These are phyloP conservation scores for Dicyema japonicum DNA, from an alignment of 1,140 invertebrate genomes.

Conservation along the genomic window DNA sequence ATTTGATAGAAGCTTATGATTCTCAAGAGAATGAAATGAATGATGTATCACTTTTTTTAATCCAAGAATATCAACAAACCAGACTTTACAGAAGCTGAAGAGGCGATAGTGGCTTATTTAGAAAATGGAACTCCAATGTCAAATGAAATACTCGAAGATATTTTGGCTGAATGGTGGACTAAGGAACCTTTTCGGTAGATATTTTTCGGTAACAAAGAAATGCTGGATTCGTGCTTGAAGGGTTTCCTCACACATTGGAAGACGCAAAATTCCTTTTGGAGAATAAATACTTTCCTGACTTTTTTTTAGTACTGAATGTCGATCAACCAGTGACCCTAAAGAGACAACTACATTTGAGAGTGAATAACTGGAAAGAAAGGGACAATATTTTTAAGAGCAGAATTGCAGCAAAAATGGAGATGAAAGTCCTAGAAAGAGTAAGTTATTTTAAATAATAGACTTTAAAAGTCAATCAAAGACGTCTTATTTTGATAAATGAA, in stretches of 20 bases:
- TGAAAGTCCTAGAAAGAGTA: too few species aligned
- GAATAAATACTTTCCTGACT: constrained; percentile 14
- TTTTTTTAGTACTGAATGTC: constrained; percentile 10
- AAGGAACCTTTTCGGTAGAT: constrained; percentile 18
- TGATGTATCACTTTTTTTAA: neutral
- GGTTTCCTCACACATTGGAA: constrained; percentile 15
- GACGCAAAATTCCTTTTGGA: constrained; percentile 13
- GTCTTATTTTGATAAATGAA: too few species aligned
- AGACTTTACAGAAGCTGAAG: constrained; percentile 17
- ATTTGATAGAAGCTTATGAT: neutral
- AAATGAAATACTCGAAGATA: constrained; percentile 12
- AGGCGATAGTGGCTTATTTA: constrained; percentile 15
- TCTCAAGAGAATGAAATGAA: neutral
- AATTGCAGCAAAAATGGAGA: neutral
- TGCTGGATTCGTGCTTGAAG: constrained; percentile 19
- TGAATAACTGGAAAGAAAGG: constrained; percentile 15
- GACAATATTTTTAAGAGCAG: constrained; percentile 4
- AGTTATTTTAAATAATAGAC: too few species aligned
- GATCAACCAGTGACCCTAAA: constrained; percentile 13
- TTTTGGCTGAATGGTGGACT: constrained; percentile 14
- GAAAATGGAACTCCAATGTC: constrained; percentile 11
- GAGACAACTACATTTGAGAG: constrained; percentile 12
- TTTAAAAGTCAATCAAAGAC: too few species aligned
- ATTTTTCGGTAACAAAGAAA: neutral
- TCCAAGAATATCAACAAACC: constrained; percentile 9